Conservation (phyloP, 2,888 invertebrate species). For the Autographa gamma region DNA sequence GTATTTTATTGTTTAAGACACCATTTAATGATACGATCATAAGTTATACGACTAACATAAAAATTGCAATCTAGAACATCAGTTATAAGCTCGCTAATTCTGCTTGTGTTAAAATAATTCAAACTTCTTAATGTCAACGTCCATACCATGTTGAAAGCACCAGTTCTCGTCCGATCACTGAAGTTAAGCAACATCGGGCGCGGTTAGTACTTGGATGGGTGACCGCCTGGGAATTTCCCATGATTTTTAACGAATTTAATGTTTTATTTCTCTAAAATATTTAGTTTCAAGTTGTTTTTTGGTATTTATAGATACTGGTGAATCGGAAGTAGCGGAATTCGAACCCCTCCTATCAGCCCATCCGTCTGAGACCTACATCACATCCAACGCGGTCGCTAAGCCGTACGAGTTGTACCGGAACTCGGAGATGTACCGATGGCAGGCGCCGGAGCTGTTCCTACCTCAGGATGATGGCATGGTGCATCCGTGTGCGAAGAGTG, state of each 20-base stretch:
- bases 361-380: constrained; percentile 75
- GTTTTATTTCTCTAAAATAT: no score
- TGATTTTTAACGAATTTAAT: background rate
- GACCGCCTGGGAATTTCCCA: constrained; percentile 77
- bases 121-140: constrained; percentile 25
- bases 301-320: constrained; percentile 67
- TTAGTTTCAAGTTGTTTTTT: background rate
- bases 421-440: constrained; percentile 78
- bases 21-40: background rate
- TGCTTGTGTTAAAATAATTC: background rate
- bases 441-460: constrained; percentile 82
- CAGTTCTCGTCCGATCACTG: constrained; percentile 86
- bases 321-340: constrained; percentile 66
- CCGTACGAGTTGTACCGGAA: constrained; percentile 67
- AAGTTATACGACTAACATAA: background rate
- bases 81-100: background rate
- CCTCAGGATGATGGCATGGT: constrained; percentile 75
- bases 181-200: constrained; percentile 84
- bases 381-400: constrained; percentile 68
- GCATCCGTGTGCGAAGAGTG: constrained; percentile 77
- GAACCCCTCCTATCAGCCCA: constrained; percentile 77
- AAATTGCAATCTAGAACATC: background rate
- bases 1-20: background rate
- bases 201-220: constrained; percentile 84
- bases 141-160: constrained; percentile 72